phyloP scores from a whole-genome alignment of 2,888 invertebrate genomes.

The Drosophila quasianomalipes region DNA sequence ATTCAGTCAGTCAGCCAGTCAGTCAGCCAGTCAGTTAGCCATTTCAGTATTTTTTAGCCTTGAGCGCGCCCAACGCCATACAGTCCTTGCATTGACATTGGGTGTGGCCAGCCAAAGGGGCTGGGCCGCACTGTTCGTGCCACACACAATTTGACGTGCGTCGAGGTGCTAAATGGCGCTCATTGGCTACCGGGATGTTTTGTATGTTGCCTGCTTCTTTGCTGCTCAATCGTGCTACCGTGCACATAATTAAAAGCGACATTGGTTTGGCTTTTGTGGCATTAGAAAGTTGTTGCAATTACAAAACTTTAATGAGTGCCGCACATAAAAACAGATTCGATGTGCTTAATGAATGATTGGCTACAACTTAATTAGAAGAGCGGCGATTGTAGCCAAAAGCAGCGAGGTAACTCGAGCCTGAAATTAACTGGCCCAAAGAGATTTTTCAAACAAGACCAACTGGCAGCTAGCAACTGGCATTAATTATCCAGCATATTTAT shows the following conservation, averaged over 20 bases:
- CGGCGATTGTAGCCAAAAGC: conserved; percentile 46
- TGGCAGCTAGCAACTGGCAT: conserved; percentile 22
- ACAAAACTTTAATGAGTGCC: conserved; percentile 71
- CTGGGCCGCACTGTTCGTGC: conserved; percentile 44
- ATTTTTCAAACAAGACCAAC: conserved; percentile 47
- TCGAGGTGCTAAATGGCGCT: conserved; percentile 71
- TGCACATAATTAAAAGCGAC: conserved; percentile 76
- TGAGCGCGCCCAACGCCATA: conserved; percentile 69
- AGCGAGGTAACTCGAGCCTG: conserved; percentile 59
- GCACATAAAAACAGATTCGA: conserved; percentile 38
- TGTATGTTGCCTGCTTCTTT: conserved; percentile 3
- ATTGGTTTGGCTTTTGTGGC: conserved; percentile 71
- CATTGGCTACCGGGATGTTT: conserved; percentile 32
- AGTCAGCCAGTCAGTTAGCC: conserved; percentile 18
- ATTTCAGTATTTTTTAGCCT: conserved; percentile 61
- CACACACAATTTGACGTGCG: conserved; percentile 66
- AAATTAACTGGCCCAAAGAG: conserved; percentile 56
- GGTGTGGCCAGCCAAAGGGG: conserved; percentile 60
- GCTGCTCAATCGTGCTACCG: conserved; percentile 45
- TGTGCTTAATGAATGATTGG: conserved; percentile 75
- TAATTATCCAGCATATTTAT: conserved; percentile 24
- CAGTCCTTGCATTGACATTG: conserved; percentile 69
- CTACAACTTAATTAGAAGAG: conserved; percentile 64
- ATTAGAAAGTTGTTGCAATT: conserved; percentile 73
- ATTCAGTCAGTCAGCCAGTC: conserved; percentile 22